These are phyloP conservation scores for Marisa cornuarietis DNA, from an alignment of 1,140 invertebrate genomes.

Conservation along the genomic window DNA sequence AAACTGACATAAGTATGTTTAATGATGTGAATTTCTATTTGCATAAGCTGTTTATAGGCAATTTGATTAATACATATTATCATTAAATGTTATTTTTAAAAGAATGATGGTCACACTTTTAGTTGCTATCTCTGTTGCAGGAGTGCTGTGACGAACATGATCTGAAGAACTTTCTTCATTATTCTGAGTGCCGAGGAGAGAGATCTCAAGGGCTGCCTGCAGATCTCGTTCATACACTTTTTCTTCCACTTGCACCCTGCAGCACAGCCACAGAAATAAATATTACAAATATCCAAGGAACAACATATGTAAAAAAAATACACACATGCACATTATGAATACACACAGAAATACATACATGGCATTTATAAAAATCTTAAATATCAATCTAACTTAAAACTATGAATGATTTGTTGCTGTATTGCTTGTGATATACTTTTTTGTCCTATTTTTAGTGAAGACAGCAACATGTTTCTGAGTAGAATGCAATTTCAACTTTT, in stretches of 20 bases:
- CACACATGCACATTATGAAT: neutral
- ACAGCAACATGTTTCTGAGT: too few species aligned
- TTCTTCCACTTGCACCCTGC: conserved; percentile 21
- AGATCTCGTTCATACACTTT: conserved; percentile 30
- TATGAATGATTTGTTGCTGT: too few species aligned
- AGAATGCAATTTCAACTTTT: too few species aligned
- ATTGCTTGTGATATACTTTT: neutral
- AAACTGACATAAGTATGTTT: too few species aligned
- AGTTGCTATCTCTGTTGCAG: neutral
- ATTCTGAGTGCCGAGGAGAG: conserved; percentile 11
- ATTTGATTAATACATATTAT: neutral
- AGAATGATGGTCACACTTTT: too few species aligned
- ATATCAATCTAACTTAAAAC: neutral
- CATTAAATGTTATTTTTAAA: too few species aligned
- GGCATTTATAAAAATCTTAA: too few species aligned
- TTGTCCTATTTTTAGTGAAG: neutral
- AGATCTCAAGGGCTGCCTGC: conserved; percentile 27
- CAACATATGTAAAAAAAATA: neutral
- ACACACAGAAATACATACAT: too few species aligned
- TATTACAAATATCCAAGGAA: too few species aligned
- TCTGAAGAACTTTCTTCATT: neutral
- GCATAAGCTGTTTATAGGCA: neutral
- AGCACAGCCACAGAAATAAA: neutral
- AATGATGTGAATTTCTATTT: too few species aligned
- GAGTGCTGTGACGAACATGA: neutral